Conservation (phyloP, 2,113 vertebrate genomes). For the Kryptolebias marmoratus region DNA sequence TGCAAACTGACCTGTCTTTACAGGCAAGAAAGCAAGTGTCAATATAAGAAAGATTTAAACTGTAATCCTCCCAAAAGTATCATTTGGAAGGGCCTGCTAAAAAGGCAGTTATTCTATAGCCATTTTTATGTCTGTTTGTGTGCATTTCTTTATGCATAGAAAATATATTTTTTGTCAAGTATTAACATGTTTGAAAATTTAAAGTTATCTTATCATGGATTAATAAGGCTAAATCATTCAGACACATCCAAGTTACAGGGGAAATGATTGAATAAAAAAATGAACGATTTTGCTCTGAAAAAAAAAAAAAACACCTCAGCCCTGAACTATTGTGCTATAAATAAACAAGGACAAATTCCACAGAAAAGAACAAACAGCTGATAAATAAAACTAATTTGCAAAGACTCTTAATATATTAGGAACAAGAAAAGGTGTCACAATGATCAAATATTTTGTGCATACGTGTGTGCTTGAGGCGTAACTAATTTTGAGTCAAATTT, state of each 20-base stretch:
- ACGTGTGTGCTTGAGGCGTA: no score
- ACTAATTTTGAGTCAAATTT: no score
- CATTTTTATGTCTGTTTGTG: no score
- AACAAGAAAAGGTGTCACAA: neutral
- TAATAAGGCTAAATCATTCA: neutral
- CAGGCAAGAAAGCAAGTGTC: neutral
- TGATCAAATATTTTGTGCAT: no score
- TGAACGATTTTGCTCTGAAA: neutral
- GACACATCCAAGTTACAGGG: neutral
- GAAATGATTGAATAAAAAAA: constrained; percentile 6
- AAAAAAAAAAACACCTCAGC: neutral
- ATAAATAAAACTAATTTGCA: constrained; percentile 21
- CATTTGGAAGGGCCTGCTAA: neutral
- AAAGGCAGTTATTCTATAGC: neutral
- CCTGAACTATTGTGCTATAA: neutral
- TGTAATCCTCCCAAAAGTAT: neutral
- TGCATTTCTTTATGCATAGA: neutral
- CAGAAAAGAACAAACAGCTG: constrained; percentile 3
- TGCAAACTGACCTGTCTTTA: neutral
- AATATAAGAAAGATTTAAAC: neutral
- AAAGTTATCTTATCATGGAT: neutral
- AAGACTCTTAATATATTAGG: neutral
- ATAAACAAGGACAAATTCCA: constrained; percentile 33
- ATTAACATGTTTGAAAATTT: no score
- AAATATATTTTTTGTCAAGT: neutral